Percentiles rank a stretch among this genome's conserved stretches.
phyloP scores from a whole-genome alignment of 2,113 vertebrate species.

The Oriolus oriolus region DNA sequence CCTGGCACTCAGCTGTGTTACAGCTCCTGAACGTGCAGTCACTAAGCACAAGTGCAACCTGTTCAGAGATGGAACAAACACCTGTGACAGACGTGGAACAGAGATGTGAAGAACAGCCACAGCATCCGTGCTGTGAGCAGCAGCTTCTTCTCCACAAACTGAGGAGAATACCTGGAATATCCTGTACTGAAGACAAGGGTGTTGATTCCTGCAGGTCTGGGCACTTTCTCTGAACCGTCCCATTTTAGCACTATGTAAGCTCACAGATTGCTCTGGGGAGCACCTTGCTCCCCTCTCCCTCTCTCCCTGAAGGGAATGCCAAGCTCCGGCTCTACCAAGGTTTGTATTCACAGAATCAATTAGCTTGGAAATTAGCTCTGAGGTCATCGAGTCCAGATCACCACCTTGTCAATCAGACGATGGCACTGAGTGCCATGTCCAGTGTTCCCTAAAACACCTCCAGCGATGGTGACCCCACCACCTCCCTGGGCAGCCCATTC shows the following conservation, averaged over 20 bases:
- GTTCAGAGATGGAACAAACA: not conserved
- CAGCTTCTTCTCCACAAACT: not conserved
- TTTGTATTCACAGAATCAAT: not conserved
- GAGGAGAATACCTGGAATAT: accelerated
- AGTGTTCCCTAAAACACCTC: not conserved
- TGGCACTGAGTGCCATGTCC: not conserved
- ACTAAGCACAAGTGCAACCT: not conserved
- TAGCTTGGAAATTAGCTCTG: not conserved
- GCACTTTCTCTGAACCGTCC: accelerated
- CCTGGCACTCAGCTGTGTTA: not conserved
- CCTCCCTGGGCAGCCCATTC: not conserved
- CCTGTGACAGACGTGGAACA: not conserved
- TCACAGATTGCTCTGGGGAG: not conserved
- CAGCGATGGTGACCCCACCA: not conserved
- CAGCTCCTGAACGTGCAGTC: not conserved
- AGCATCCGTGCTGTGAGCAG: not conserved
- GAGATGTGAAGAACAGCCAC: not conserved
- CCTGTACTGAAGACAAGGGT: accelerated
- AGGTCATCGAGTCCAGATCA: not conserved
- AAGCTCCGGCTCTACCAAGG: not conserved
- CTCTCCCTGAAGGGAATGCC: not conserved
- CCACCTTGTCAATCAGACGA: not conserved
- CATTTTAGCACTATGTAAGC: accelerated
- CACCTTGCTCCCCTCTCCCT: not conserved
- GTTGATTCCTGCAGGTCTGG: not conserved